These are phyloP conservation scores for Herpetotheres cachinnans DNA, from an alignment of 2,113 vertebrate species.

Conservation along the genomic window DNA sequence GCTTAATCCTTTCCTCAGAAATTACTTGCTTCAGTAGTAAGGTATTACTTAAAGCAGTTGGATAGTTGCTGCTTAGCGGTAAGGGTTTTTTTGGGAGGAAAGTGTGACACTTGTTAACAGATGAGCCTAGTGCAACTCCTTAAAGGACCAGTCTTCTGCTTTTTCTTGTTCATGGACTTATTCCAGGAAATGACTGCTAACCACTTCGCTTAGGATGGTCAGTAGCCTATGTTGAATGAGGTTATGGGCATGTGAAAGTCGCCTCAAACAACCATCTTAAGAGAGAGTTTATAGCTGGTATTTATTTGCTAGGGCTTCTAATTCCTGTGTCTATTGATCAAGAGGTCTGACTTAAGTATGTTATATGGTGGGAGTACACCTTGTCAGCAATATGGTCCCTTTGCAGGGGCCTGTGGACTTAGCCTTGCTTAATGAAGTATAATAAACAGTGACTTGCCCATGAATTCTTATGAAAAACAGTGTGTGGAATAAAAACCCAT, in stretches of 20 bases:
- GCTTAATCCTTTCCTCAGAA: not conserved
- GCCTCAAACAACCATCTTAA: not conserved
- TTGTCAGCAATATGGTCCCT: rapidly evolving
- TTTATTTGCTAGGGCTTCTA: not conserved
- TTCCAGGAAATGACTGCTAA: not conserved
- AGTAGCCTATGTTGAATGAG: not conserved
- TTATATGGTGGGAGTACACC: rapidly evolving
- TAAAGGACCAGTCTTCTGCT: not conserved
- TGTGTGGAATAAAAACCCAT: not conserved
- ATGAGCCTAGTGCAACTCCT: not conserved
- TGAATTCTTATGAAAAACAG: rapidly evolving
- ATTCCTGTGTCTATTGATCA: not conserved
- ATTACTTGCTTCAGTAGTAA: not conserved
- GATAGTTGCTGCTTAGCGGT: not conserved
- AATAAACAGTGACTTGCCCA: not conserved
- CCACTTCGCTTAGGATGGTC: not conserved
- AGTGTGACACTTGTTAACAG: not conserved
- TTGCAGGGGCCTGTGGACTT: not conserved
- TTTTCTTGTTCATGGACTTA: not conserved
- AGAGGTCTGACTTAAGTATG: not conserved
- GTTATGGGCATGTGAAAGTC: not conserved
- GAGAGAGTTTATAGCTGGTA: not conserved
- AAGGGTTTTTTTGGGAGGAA: not conserved
- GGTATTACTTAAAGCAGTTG: not conserved
- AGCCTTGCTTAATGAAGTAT: not conserved